Conservation (phyloP, 2,888 invertebrate species). For the Litoditis marina region DNA sequence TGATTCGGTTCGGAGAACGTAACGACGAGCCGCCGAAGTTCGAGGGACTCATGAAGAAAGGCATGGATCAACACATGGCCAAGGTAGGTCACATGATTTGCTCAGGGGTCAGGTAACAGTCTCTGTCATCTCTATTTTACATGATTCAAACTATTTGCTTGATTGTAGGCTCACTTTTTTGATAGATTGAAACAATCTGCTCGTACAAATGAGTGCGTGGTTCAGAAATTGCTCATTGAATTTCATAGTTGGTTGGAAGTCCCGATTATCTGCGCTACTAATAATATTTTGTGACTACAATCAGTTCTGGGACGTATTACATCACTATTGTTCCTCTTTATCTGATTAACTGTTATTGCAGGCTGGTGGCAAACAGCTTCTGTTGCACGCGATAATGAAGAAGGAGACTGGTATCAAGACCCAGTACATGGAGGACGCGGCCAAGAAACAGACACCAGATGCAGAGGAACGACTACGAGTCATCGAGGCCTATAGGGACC, state of each 20-base stretch:
- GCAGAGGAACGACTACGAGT: conserved; percentile 42
- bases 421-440: conserved; percentile 22
- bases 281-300: conserved; percentile 6
- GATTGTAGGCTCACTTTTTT: no score
- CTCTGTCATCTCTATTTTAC: no score
- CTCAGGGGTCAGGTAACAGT: no score
- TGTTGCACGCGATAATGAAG: conserved; percentile 43
- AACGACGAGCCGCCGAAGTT: conserved; percentile 54
- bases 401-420: conserved; percentile 22
- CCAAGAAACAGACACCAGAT: conserved; percentile 12
- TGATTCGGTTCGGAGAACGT: conserved; percentile 52
- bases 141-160: no score
- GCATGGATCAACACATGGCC: conserved; percentile 39
- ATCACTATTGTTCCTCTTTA: not conserved
- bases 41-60: conserved; percentile 32
- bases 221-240: no score
- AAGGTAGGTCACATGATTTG: conserved; percentile 19
- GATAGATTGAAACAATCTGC: not conserved
- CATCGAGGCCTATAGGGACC: conserved; percentile 47
- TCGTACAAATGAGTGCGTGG: no score
- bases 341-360: conserved; percentile 7
- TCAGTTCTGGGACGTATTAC: conserved; percentile 18
- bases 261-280: no score
- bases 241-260: no score
- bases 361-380: conserved; percentile 49